Conservation (phyloP, 1,140 invertebrate species). For the Phymorhynchus buccinoides region DNA sequence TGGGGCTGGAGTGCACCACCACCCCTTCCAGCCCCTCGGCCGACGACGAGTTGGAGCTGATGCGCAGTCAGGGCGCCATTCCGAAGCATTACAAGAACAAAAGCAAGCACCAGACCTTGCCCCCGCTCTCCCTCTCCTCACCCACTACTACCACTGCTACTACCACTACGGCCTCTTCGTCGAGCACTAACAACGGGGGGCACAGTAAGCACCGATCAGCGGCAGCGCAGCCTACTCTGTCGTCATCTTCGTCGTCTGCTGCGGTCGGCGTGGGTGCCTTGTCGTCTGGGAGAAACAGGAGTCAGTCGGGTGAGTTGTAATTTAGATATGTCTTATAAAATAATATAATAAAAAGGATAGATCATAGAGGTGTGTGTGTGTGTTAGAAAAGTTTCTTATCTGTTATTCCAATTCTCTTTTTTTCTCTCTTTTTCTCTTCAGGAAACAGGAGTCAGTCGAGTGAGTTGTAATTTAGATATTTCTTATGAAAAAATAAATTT, state of each 20-base stretch:
- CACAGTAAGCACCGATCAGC: too few species aligned
- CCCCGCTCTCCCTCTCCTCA: not conserved
- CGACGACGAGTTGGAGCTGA: constrained; percentile 64
- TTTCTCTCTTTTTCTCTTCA: too few species aligned
- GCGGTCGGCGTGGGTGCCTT: not conserved
- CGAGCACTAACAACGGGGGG: not conserved
- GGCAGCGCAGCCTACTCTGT: not conserved
- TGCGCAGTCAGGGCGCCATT: constrained; percentile 67
- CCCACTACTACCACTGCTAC: not conserved
- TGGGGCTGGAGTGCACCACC: constrained; percentile 43
- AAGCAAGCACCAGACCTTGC: constrained; percentile 17
- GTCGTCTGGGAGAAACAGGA: constrained; percentile 13
- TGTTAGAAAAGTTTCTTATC: not conserved
- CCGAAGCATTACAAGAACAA: constrained; percentile 53
- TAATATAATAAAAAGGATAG: not conserved
- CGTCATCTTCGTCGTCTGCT: not conserved
- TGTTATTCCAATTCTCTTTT: too few species aligned
- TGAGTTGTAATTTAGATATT: too few species aligned
- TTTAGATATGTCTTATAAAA: too few species aligned
- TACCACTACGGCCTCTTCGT: not conserved
- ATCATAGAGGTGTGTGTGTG: not conserved
- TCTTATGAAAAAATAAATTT: too few species aligned
- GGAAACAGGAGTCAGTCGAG: too few species aligned
- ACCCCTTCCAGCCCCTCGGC: constrained; percentile 51
- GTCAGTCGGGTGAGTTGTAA: constrained; percentile 23